phyloP scores from a whole-genome alignment of 2,888 invertebrate genomes.

The Pristionchus arcanus region DNA sequence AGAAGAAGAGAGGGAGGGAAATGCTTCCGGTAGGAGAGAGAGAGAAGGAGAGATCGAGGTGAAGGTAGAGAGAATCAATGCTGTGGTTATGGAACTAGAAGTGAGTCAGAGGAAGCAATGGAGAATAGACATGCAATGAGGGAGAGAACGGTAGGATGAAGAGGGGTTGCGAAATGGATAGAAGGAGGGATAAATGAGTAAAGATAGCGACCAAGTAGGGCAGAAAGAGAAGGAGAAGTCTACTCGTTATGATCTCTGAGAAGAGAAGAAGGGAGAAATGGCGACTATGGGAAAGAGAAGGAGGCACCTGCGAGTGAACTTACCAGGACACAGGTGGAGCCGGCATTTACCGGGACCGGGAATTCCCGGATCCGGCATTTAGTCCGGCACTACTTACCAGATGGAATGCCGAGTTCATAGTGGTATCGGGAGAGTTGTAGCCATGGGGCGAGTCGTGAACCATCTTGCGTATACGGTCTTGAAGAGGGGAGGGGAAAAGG shows the following conservation, averaged over 20 bases:
- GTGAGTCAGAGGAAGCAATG: slow-evolving; percentile 17
- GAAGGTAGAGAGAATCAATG: slow-evolving; percentile 2
- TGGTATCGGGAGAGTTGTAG: background rate
- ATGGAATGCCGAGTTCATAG: slow-evolving; percentile 8
- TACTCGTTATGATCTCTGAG: background rate
- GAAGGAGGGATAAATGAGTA: background rate
- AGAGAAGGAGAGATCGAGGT: background rate
- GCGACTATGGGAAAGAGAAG: background rate
- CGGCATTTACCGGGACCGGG: background rate
- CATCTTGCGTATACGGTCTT: background rate
- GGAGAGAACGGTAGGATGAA: background rate
- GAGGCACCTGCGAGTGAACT: slow-evolving; percentile 35
- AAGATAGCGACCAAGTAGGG: background rate
- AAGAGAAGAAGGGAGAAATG: background rate
- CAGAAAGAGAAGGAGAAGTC: background rate
- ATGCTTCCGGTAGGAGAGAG: slow-evolving; percentile 41
- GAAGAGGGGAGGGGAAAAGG: background rate
- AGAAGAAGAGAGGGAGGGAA: slow-evolving; percentile 35
- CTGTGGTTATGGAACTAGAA: background rate
- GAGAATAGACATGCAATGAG: background rate
- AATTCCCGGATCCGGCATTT: background rate
- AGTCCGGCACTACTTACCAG: slow-evolving; percentile 5
- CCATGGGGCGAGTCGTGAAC: background rate
- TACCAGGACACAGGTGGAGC: background rate
- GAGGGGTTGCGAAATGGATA: background rate